Evolutionary conservation across 2,113 vertebrate species (phyloP), one percentile per base, ranked within the genome.

Genomic region (Trematomus loennbergii): DNA sequence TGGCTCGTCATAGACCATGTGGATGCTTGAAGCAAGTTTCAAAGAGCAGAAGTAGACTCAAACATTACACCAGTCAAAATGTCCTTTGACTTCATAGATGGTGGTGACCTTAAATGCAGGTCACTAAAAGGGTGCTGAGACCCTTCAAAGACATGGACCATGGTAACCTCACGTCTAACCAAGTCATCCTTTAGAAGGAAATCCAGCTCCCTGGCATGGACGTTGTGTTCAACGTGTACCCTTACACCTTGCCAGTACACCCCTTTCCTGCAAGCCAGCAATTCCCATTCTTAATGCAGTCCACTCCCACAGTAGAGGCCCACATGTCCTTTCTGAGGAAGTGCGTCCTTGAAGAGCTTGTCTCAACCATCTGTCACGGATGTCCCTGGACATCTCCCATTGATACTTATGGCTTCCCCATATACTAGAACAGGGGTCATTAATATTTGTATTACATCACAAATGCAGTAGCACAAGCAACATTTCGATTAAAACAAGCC

Each of bases 301-400:
- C 65, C 25, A 33, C 63, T 59, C 82, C 70, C 70, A 75, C 9
- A 46, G 75, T 72, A 83, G 81, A 88, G 79, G 87, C 75, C 86
- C 84, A 87, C 77, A 40, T 86, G 77, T 82, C 60, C 72, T 86
- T 91, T 87, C 78, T 53, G 78, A 91, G 80, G 86, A 90, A 87
- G 79, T 79, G 73, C 61, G 55, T 89, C 76, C 78, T 78, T 87
- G 58, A 74, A 90, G 87, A 76, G 87, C 88, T 91, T 93, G 88
- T 92, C 91, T 85, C 77, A 90, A 79, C 91, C 91, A 92, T 93
- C 91, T 85, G 91, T 94, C 89, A 93, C 88, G 78, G 89, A 90
- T 83, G 82, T 87, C 86, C 69, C 48, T 25, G 65, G 43, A 82
- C 75, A 72, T 88, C 87, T 81, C 71, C 76, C 68, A 84, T 88